phyloP scores from a whole-genome alignment of 2,113 vertebrate species.

The Phalacrocorax brasilianus region DNA sequence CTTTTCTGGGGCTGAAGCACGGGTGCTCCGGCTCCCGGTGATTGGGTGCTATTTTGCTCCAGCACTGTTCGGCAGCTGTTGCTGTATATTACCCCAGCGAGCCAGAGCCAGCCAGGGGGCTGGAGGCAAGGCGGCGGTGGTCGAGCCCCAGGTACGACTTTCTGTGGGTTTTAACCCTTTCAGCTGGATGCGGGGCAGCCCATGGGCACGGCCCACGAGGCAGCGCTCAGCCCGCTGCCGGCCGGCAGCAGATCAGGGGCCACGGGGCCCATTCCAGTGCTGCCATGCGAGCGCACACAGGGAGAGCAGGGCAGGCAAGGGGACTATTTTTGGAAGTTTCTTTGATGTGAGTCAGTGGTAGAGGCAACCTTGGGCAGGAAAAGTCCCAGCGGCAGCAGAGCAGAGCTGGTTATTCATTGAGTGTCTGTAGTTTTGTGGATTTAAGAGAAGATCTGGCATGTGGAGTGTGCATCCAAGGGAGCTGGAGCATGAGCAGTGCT shows the following conservation, averaged over 20 bases:
- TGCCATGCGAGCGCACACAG: accelerated
- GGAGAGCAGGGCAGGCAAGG: neutral
- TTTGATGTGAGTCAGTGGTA: constrained; percentile 36
- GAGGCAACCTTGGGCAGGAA: neutral
- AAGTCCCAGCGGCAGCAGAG: neutral
- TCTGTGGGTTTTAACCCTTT: neutral
- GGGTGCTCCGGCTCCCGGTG: neutral
- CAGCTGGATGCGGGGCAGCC: accelerated
- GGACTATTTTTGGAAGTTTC: constrained; percentile 46
- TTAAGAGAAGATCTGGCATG: neutral
- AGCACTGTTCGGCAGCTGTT: constrained; percentile 63
- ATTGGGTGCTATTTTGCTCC: constrained; percentile 72
- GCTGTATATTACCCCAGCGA: constrained; percentile 47
- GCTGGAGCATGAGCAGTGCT: accelerated
- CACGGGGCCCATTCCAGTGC: accelerated
- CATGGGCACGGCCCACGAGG: accelerated
- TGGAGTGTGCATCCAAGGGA: accelerated
- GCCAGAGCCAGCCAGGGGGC: neutral
- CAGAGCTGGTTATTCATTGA: accelerated
- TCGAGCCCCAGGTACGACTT: constrained; percentile 1
- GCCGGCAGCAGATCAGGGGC: accelerated
- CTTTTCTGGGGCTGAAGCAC: neutral
- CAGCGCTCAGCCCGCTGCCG: accelerated
- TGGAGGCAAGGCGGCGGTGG: neutral
- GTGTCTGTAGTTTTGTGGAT: neutral